Evolutionary conservation across 1,140 invertebrate genomes (phyloP).

Genomic region (Diachasmimorpha longicaudata): DNA sequence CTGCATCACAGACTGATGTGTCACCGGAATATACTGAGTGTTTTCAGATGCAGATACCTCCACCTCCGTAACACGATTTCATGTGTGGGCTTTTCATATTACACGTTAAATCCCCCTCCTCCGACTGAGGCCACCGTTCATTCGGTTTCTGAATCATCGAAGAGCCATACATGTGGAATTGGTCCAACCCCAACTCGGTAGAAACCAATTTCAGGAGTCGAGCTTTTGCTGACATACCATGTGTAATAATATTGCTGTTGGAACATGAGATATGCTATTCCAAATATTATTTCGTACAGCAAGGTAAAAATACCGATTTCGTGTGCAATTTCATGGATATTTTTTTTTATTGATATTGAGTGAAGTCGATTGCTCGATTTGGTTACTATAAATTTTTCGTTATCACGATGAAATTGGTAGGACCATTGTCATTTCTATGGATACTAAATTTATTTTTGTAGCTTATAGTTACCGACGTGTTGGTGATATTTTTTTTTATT

Average conservation of each 20-base stretch:
- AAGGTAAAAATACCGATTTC: neutral
- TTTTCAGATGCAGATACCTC: neutral
- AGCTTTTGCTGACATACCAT: neutral
- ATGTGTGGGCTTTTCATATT: neutral
- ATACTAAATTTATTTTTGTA: too few relatives aligned
- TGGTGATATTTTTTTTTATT: too few relatives aligned
- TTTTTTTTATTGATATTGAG: neutral
- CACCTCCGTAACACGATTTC: neutral
- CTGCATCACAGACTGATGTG: neutral
- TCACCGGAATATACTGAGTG: neutral
- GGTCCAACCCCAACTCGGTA: neutral
- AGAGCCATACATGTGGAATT: neutral
- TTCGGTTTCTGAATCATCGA: too few relatives aligned
- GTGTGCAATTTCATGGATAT: neutral
- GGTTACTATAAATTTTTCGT: too few relatives aligned
- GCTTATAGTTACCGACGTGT: too few relatives aligned
- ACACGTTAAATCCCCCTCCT: neutral
- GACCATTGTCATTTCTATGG: too few relatives aligned
- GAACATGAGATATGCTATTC: neutral
- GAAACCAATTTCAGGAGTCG: neutral
- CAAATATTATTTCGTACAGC: neutral
- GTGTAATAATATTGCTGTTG: neutral
- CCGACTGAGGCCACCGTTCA: too few relatives aligned
- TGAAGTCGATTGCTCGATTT: neutral
- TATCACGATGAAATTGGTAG: too few relatives aligned